These are phyloP conservation scores for Harpagoxenus sublaevis DNA, from an alignment of 2,888 invertebrate genomes.

Conservation along the genomic window DNA sequence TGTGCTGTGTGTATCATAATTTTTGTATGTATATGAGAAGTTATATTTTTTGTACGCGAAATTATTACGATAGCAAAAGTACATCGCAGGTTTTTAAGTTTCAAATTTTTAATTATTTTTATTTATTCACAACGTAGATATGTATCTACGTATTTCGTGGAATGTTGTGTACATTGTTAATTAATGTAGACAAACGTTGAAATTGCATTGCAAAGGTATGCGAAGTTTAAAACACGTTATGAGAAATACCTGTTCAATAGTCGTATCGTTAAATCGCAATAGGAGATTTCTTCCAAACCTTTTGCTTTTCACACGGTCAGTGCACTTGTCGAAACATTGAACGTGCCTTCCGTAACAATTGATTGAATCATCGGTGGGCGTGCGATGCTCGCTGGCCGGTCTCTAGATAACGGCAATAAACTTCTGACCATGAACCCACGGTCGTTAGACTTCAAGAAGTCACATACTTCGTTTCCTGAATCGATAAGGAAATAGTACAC, in stretches of 20 bases:
- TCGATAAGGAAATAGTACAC: constrained; percentile 41
- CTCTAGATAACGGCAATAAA: constrained; percentile 60
- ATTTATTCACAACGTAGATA: not conserved
- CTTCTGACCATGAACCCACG: constrained; percentile 57
- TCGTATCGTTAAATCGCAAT: not conserved
- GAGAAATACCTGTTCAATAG: not conserved
- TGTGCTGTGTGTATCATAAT: not conserved
- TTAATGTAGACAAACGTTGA: not conserved
- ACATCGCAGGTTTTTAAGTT: not conserved
- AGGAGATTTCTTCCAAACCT: not conserved
- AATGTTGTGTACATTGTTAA: constrained; percentile 1
- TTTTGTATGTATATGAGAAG: not conserved
- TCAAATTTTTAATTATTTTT: constrained; percentile 7
- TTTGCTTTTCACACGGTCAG: not conserved
- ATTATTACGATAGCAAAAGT: not conserved
- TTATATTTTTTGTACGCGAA: not conserved
- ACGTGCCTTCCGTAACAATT: constrained; percentile 5
- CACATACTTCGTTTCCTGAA: constrained; percentile 39
- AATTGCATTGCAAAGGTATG: not conserved
- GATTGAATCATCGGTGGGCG: not conserved
- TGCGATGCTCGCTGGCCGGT: not conserved
- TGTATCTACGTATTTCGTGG: not conserved
- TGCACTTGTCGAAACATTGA: not conserved
- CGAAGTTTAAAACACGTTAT: not conserved
- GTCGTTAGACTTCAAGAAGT: constrained; percentile 26